Evolutionary conservation across 2,113 vertebrate genomes (phyloP).

Genomic region (Talpa occidentalis): DNA sequence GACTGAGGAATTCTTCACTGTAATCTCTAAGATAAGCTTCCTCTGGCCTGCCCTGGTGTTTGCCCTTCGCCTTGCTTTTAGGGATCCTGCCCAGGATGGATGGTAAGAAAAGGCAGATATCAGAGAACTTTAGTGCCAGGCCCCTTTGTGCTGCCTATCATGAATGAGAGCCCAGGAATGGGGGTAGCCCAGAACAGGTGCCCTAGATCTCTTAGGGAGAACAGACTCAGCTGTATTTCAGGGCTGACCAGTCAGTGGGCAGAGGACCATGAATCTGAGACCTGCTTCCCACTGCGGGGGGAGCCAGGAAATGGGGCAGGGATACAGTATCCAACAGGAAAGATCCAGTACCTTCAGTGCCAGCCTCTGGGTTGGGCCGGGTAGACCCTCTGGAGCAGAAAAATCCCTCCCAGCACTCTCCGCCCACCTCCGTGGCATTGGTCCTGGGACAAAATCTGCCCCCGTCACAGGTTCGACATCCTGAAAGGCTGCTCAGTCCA

Average conservation of each 20-base stretch:
- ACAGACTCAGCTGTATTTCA: not conserved
- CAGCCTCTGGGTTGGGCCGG: constrained; percentile 84
- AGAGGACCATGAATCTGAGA: not conserved
- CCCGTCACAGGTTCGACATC: constrained; percentile 88
- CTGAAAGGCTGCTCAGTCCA: constrained; percentile 83
- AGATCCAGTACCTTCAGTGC: constrained; percentile 81
- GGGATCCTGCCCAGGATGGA: not conserved
- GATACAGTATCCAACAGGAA: not conserved
- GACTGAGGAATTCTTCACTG: not conserved
- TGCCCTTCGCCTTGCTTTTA: not conserved
- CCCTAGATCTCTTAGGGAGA: not conserved
- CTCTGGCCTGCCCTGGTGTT: not conserved
- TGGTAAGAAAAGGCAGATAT: not conserved
- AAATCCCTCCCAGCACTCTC: constrained; percentile 90
- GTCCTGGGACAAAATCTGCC: constrained; percentile 89
- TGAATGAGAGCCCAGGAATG: not conserved
- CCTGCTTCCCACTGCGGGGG: too few species aligned
- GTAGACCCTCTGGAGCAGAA: constrained; percentile 89
- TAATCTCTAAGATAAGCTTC: not conserved
- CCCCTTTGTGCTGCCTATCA: not conserved
- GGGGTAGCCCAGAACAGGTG: not conserved
- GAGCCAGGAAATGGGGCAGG: not conserved
- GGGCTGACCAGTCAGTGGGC: not conserved
- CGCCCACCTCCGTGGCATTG: constrained; percentile 88
- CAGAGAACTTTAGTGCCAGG: too few species aligned